Evolutionary conservation across 2,888 invertebrate genomes (phyloP).

Genomic region (Melinaea marsaeus): DNA sequence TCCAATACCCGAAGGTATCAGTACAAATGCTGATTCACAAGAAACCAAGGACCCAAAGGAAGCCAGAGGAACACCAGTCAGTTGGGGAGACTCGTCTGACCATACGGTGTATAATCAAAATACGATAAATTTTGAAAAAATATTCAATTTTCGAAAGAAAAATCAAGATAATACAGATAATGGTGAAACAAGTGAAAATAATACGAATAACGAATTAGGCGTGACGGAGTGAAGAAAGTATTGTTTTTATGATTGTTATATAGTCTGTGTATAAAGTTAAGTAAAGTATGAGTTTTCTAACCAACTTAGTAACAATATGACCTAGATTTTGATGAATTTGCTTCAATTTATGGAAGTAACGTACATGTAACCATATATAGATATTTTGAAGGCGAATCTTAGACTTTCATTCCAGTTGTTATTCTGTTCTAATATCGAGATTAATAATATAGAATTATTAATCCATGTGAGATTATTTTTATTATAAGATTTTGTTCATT

Average conservation of each 20-base stretch:
- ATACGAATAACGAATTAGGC: constrained; percentile 33
- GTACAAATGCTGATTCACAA: constrained; percentile 39
- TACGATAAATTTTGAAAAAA: constrained; percentile 64
- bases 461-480: too few relatives aligned
- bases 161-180: constrained; percentile 28
- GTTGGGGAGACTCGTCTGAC: constrained; percentile 68
- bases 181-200: constrained; percentile 36
- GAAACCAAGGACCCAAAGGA: constrained; percentile 28
- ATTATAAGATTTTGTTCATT: too few relatives aligned
- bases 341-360: too few relatives aligned
- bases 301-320: too few relatives aligned
- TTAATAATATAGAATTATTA: too few relatives aligned
- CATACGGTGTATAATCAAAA: constrained; percentile 71
- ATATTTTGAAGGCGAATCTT: too few relatives aligned
- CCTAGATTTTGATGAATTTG: too few relatives aligned
- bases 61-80: constrained; percentile 50
- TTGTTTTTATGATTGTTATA: constrained; percentile 14
- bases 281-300: too few relatives aligned
- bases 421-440: too few relatives aligned
- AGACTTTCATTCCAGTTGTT: too few relatives aligned
- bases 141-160: constrained; percentile 57
- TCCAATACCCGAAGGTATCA: constrained; percentile 52
- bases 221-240: constrained; percentile 30
- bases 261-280: too few relatives aligned
- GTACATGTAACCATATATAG: too few relatives aligned